A percentile compares a stretch with the other conserved stretches of the same genome.
These are phyloP conservation scores for Pilophorus perplexus DNA, from an alignment of 2,888 invertebrate genomes.

Conservation along the genomic window DNA sequence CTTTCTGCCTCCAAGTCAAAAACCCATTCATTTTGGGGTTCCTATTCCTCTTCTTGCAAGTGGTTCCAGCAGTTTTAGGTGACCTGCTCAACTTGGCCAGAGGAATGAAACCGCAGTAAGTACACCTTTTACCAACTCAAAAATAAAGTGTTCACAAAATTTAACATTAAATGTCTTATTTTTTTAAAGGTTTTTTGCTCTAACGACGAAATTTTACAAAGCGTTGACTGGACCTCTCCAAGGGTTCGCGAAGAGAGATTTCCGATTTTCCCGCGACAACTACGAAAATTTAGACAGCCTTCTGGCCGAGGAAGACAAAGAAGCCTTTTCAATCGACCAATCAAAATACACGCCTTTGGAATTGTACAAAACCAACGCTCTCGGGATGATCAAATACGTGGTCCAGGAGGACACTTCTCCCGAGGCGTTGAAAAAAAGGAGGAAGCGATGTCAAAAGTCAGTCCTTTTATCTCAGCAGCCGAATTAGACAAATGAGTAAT, in stretches of 20 bases:
- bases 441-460: conserved; percentile 11
- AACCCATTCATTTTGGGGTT: conserved; percentile 9
- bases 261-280: neutral
- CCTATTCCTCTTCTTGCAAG: conserved; percentile 24
- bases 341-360: neutral
- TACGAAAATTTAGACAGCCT: neutral
- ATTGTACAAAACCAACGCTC: neutral
- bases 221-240: neutral
- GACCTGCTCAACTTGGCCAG: neutral
- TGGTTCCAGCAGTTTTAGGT: conserved; percentile 12
- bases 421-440: neutral
- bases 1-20: neutral
- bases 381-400: conserved; percentile 18
- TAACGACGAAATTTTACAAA: conserved; percentile 5
- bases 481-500: too few species aligned
- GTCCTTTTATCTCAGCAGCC: too few species aligned
- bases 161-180: too few species aligned
- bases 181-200: neutral
- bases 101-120: conserved; percentile 13
- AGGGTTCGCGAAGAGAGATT: neutral
- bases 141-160: too few species aligned
- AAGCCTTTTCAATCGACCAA: conserved; percentile 12
- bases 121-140: neutral
- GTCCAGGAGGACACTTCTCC: conserved; percentile 9
- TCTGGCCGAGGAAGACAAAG: conserved; percentile 11